Conservation (phyloP, 1,140 invertebrate genomes). For the Latrodectus geometricus region DNA sequence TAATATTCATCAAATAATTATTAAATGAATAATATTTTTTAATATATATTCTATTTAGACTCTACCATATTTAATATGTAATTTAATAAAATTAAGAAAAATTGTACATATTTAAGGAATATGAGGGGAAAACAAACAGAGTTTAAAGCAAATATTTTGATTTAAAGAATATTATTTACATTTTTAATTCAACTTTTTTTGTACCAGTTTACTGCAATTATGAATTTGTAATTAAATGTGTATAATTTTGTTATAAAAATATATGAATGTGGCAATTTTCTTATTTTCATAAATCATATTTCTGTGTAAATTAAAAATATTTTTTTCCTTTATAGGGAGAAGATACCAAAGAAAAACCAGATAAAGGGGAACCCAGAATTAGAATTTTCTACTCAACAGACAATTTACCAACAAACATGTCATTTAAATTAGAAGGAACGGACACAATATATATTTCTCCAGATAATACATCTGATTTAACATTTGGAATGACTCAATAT, state of each 20-base stretch:
- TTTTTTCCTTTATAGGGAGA: constrained; percentile 5
- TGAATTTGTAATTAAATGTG: background rate
- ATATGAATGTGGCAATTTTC: background rate
- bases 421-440: constrained; percentile 4
- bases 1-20: too few relatives aligned
- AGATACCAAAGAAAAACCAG: constrained; percentile 18
- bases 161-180: too few relatives aligned
- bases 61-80: too few relatives aligned
- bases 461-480: background rate
- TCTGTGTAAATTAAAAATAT: background rate
- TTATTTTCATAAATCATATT: background rate
- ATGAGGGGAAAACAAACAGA: too few relatives aligned
- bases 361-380: constrained; percentile 32
- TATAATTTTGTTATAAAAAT: background rate
- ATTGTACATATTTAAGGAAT: too few relatives aligned
- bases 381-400: constrained; percentile 16
- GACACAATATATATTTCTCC: background rate
- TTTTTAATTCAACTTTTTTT: too few relatives aligned
- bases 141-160: too few relatives aligned
- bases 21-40: too few relatives aligned
- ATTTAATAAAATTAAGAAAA: too few relatives aligned
- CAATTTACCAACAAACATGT: constrained; percentile 9
- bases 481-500: constrained; percentile 36
- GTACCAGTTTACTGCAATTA: too few relatives aligned
- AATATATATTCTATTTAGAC: too few relatives aligned